Conservation (phyloP, 2,888 invertebrate species). For the Caradrina clavipalpis region DNA sequence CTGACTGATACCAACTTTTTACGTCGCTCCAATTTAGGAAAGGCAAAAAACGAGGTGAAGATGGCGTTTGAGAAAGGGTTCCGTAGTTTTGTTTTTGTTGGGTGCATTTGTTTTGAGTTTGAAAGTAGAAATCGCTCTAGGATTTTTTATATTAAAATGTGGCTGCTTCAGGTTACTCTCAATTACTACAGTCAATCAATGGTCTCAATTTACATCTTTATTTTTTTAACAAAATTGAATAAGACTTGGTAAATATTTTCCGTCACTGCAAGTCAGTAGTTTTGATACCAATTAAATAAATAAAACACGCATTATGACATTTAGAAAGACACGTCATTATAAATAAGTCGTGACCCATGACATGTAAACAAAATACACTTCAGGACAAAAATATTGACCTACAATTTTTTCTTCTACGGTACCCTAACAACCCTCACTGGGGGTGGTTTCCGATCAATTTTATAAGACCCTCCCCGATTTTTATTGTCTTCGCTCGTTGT, state of each 20-base stretch:
- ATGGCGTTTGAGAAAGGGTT: conserved; percentile 36
- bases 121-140: no score
- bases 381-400: neutral
- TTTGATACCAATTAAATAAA: neutral
- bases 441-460: conserved; percentile 66
- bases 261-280: neutral
- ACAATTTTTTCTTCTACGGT: conserved; percentile 10
- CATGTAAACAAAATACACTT: conserved; percentile 3
- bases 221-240: neutral
- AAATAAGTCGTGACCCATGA: neutral
- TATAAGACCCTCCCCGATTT: conserved; percentile 65
- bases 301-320: neutral
- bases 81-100: conserved; percentile 25
- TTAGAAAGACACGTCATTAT: neutral
- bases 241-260: neutral
- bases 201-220: neutral
- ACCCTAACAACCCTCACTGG: conserved; percentile 37
- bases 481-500: conserved; percentile 67
- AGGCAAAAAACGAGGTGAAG: conserved; percentile 63
- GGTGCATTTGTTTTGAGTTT: conserved; percentile 2
- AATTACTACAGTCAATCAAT: no score
- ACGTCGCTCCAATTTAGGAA: conserved; percentile 66
- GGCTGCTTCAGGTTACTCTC: no score
- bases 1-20: conserved; percentile 66
- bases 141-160: no score